Conservation (phyloP, 2,888 invertebrate species). For the Nomada hirtipes region DNA sequence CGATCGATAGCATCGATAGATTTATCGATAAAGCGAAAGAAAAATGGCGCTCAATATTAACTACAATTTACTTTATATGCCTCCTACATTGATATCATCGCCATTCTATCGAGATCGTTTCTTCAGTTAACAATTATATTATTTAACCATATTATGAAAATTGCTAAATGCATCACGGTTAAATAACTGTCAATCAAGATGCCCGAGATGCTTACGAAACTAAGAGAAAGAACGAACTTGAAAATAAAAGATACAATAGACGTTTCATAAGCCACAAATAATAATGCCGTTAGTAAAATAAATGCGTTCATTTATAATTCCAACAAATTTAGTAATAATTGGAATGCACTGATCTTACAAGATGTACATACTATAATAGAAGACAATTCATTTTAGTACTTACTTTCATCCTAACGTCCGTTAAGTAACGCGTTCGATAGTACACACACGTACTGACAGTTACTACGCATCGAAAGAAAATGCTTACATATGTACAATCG, state of each 20-base stretch:
- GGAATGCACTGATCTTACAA: background rate
- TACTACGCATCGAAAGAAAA: constrained; percentile 24
- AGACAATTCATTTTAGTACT: constrained; percentile 2
- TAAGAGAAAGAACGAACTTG: too few species aligned
- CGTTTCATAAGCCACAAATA: too few species aligned
- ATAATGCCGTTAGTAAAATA: too few species aligned
- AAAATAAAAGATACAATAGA: too few species aligned
- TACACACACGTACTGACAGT: constrained; percentile 4
- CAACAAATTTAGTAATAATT: too few species aligned
- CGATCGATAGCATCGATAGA: constrained; percentile 10
- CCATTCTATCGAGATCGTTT: background rate
- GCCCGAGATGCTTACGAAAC: too few species aligned
- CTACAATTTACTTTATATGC: constrained; percentile 5
- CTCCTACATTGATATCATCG: constrained; percentile 1
- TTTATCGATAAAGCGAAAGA: constrained; percentile 17
- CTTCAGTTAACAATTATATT: too few species aligned
- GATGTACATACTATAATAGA: background rate
- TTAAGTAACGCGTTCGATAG: background rate
- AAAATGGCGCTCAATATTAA: background rate
- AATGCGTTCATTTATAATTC: too few species aligned
- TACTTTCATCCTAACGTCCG: constrained; percentile 4
- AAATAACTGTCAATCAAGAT: too few species aligned
- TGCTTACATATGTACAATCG: constrained; percentile 3
- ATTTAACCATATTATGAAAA: too few species aligned
- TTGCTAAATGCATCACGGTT: too few species aligned